Conservation (phyloP, 2,113 vertebrate genomes). For the Mixornis gularis region DNA sequence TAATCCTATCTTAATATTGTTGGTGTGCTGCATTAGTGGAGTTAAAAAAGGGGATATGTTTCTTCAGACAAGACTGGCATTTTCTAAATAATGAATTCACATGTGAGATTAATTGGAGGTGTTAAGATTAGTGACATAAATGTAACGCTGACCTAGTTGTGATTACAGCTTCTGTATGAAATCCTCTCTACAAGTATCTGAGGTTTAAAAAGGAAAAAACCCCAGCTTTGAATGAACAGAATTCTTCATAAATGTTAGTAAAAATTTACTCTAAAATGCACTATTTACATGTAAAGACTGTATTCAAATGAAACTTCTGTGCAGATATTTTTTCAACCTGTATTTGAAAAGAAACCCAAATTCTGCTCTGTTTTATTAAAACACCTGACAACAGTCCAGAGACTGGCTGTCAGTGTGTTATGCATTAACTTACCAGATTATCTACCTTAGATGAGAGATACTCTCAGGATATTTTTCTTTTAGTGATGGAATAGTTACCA, state of each 20-base stretch:
- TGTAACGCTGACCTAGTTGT: neutral
- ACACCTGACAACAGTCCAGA: neutral
- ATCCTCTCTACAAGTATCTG: neutral
- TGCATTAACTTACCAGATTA: neutral
- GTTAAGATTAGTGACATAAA: neutral
- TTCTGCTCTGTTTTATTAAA: neutral
- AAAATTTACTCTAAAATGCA: neutral
- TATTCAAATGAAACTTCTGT: neutral
- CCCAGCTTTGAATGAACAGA: neutral
- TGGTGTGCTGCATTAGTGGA: neutral
- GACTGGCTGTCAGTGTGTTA: neutral
- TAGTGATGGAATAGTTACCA: neutral
- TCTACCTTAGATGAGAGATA: neutral
- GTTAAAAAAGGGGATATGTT: neutral
- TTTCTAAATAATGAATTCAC: neutral
- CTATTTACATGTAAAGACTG: neutral
- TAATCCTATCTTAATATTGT: neutral
- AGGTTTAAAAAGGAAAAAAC: neutral
- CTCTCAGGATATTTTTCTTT: neutral
- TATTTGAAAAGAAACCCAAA: neutral
- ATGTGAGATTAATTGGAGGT: neutral
- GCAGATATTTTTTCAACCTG: neutral
- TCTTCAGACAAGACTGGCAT: neutral
- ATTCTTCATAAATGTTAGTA: neutral
- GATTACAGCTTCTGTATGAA: neutral